Evolutionary conservation across 2,113 vertebrate genomes (phyloP), one percentile per base, ranked within the genome.

Genomic region (Rhodinocichla rosea): DNA sequence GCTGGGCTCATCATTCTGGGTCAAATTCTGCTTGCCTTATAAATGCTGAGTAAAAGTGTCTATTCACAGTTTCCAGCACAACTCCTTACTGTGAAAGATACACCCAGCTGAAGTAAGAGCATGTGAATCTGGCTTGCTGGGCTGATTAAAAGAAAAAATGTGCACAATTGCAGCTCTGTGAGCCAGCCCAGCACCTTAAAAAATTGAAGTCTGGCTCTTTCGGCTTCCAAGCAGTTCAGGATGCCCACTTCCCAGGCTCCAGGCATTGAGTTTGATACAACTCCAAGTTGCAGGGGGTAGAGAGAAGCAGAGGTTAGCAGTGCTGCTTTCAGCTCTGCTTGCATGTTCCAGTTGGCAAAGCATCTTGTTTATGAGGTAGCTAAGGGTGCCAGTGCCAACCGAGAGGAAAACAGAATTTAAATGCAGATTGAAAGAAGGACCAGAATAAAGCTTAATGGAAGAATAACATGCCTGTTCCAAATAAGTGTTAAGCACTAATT

Each of bases 361-460:
- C 32, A 22, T 42, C 56, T 81, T 94, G 73, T 92, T 96, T 90
- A 83, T 87, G 83, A 94, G 74, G 90, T 92, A 94, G 76, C 70
- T 73, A 80, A 62, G 69, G 55, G 65, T 70, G 55, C 28, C 7
- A 50, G 32, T 95, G 85, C 87, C 83, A 94, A 12, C 30, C 0
- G 1, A 92, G 76, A 91, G 71, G n/a, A 86, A 96, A 94, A 82
- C 21, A 2, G 73, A 92, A 89, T 88, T 94, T 63, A 94, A 96
- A 96, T 96, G 59, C 64, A 83, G 68, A 81, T 59, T 68, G 79
- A 62, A 78, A 90, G 71, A 97, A 83, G 30, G 49, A 88, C 56
- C 44, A 93, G 83, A 93, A 92, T 78, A 93, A 93, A 83, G 52
- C 64, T 67, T 86, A 93, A 78, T 62, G 73, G 62, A 90, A 95